Percentiles rank a stretch among this genome's conserved stretches.
phyloP scores from a whole-genome alignment of 2,888 invertebrate species.

The Pristionchus exspectatus region DNA sequence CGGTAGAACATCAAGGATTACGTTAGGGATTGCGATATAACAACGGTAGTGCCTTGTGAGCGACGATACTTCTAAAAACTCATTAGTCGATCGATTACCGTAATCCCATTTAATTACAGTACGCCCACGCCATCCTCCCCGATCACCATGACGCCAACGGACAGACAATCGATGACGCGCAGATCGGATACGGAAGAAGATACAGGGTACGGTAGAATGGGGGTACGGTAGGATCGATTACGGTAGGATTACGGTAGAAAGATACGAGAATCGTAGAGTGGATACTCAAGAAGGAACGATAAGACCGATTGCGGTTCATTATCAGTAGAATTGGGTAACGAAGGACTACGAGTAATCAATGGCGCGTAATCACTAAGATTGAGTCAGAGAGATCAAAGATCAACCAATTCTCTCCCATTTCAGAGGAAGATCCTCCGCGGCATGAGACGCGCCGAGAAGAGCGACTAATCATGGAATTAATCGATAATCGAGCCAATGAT shows the following conservation, averaged over 20 bases:
- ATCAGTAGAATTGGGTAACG: no score
- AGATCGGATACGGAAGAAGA: slow-evolving; percentile 26
- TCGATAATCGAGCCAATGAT: not conserved
- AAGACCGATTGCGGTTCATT: no score
- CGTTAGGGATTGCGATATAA: no score
- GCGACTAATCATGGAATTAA: not conserved
- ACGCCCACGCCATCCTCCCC: slow-evolving; percentile 25
- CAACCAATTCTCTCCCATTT: not conserved
- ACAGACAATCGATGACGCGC: slow-evolving; percentile 38
- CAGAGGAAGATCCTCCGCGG: slow-evolving; percentile 24
- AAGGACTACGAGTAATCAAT: no score
- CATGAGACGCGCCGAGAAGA: not conserved
- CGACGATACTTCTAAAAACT: no score
- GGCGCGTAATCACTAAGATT: no score
- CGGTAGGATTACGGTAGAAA: no score
- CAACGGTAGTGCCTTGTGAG: no score
- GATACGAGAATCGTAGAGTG: not conserved
- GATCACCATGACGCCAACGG: slow-evolving; percentile 47
- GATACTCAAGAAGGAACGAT: no score
- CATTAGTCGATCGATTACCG: no score
- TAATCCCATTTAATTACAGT: slow-evolving; percentile 33
- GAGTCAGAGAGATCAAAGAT: not conserved
- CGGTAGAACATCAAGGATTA: no score
- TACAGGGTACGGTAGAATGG: not conserved
- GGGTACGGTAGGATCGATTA: no score